Percentiles rank a stretch among this genome's conserved stretches.
These are phyloP conservation scores for Sarotherodon lohbergeri DNA, from an alignment of 2,113 vertebrate genomes.

Conservation along the genomic window DNA sequence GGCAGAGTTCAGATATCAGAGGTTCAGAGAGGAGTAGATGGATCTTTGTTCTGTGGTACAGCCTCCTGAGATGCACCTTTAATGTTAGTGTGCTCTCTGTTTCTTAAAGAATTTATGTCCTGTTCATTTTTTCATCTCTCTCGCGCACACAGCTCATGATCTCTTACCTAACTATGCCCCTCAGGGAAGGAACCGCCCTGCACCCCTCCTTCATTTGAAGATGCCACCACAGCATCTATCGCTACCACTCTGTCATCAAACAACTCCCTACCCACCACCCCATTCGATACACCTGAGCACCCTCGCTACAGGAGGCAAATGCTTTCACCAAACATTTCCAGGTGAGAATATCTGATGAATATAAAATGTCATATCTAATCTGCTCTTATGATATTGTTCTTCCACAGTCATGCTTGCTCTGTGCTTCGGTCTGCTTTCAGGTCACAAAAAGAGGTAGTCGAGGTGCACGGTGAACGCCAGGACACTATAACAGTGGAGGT, in stretches of 20 bases:
- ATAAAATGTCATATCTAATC: background rate
- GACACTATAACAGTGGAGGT: constrained; percentile 88
- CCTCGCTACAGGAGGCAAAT: constrained; percentile 85
- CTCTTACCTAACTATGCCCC: background rate
- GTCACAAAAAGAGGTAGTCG: constrained; percentile 68
- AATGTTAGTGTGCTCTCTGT: background rate
- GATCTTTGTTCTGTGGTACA: background rate
- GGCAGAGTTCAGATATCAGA: background rate
- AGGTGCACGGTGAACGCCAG: constrained; percentile 78
- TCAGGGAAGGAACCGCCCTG: constrained; percentile 80
- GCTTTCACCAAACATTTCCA: constrained; percentile 80
- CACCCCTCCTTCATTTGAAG: constrained; percentile 96
- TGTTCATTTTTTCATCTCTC: background rate
- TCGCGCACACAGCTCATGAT: background rate
- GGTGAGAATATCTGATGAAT: constrained; percentile 69
- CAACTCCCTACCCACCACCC: constrained; percentile 90
- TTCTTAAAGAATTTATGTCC: background rate
- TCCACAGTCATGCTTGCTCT: background rate
- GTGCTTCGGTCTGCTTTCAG: constrained; percentile 54
- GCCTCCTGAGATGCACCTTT: background rate
- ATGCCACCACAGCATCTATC: constrained; percentile 95
- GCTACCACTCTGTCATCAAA: constrained; percentile 92
- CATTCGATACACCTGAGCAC: constrained; percentile 89
- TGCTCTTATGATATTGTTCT: background rate
- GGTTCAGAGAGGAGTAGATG: background rate